Base-by-base conservation (phyloP, 2,113 vertebrate species). In the Phyllostomus discolor region DNA sequence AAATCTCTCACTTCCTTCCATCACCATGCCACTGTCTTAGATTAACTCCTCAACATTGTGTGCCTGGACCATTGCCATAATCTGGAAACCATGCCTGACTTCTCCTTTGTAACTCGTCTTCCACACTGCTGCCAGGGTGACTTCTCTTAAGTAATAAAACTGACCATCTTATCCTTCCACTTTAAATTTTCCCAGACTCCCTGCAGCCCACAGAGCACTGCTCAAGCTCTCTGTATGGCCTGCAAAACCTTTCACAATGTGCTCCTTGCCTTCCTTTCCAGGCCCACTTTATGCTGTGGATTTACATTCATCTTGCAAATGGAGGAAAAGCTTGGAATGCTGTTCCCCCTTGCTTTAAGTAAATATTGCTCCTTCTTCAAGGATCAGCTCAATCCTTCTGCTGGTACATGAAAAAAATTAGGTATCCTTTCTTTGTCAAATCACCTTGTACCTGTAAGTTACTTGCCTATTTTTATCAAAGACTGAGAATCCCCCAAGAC, bases 61-160 rank as follows among this genome's bases (percentile, higher is more conserved):
- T 76, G 84, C 64, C 11, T 84, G 50, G 48, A 62, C 69, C 59
- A 20, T 24, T 57, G 43, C 46, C 59, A 62, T 1, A 78, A 19
- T 72, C 22, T 93, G 46, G 38, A 26, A 76, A 41, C 17, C 12
- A 73, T 11, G 10, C 84, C 75, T 97, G 57, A 84, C n/a, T n/a
- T 93, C 41, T 82, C 76, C 26, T 94, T 35, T 85, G 50, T 41
- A 75, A 81, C 26, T 41, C 20, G 0, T 62, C 72, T 15, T 94
- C 66, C 91, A 62, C 26, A 22, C 10, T 88, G 70, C 93, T 92
- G 67, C 14, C 28, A 62, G 54, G 24, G 48, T 59, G 7, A 67
- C 76, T 95, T 81, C 66, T 69, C 83, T 97, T 97, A 54, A 88
- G 66, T 50, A 24, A 82, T 31, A 52, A 79, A 88, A 83, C 31